A percentile compares a stretch with the other conserved stretches of the same genome.
phyloP scores from a whole-genome alignment of 2,113 vertebrate genomes.

The Charadrius vociferus region DNA sequence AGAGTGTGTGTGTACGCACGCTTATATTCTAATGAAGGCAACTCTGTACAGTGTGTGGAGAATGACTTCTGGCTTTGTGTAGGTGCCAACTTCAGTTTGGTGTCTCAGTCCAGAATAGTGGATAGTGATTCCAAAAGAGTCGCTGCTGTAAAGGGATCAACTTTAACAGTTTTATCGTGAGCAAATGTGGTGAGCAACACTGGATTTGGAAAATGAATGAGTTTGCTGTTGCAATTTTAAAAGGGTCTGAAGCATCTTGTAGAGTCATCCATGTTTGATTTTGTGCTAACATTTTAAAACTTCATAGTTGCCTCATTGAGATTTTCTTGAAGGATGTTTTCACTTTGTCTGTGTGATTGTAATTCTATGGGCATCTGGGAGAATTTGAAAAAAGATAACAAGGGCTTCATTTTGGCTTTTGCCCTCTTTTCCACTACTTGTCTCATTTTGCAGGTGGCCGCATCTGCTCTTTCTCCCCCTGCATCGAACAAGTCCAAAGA shows the following conservation, averaged over 20 bases:
- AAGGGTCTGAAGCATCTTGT: background rate
- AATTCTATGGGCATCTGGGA: background rate
- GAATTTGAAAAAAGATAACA: background rate
- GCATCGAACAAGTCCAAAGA: constrained; percentile 95
- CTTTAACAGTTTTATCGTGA: background rate
- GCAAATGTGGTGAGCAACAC: background rate
- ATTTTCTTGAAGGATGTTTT: background rate
- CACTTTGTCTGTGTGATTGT: background rate
- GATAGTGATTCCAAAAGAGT: background rate
- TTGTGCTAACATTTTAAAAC: background rate
- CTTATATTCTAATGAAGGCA: background rate
- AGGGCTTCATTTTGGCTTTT: background rate
- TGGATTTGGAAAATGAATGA: background rate
- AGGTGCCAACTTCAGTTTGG: background rate
- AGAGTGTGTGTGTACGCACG: background rate
- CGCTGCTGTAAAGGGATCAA: background rate
- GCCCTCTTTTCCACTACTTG: background rate
- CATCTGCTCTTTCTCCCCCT: constrained; percentile 94
- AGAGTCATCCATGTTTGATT: background rate
- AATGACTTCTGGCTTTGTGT: constrained; percentile 50
- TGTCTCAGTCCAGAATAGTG: background rate
- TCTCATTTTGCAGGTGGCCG: constrained; percentile 84
- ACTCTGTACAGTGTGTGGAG: background rate
- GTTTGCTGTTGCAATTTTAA: background rate
- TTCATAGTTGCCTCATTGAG: background rate